Base-by-base conservation (phyloP, 2,113 vertebrate genomes). In the Turdus rufiventris region DNA sequence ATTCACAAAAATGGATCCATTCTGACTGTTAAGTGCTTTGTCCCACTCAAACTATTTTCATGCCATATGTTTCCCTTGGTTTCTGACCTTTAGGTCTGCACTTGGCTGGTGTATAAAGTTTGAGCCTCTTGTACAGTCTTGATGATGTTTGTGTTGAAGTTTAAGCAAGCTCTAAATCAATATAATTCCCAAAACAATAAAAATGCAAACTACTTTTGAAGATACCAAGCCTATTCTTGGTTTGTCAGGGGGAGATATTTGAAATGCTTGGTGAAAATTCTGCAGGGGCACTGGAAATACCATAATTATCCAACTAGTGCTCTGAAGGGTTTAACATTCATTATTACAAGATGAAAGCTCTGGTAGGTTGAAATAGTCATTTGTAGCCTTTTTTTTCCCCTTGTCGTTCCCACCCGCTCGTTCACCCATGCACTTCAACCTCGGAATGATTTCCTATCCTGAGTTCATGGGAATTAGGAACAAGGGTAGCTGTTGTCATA, bases 391-490 rank as follows among this genome's bases (percentile, higher is more conserved):
- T 51, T 77, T 75, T 71, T 53, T 10, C 18, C 19, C 56, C 25
- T 68, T 61, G 82, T 68, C 26, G 77, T 84, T 96, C 93, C 95
- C 95, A 89, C 96, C 95, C 95, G 85, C 97, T 94, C 57, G 2
- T 80, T 96, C 51, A 43, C 92, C 92, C 91, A n/a, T 95, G 91
- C 88, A 93, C 95, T 96, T 74, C 85, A 76, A 66, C 92, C 96
- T 97, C 65, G 4, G 93, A 95, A 79, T 61, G 47, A 70, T 94
- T 97, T 97, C 95, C 95, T 96, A 60, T 85, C 43, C 56, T 10
- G 70, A 91, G 95, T 97, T 95, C 96, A 5, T 98, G 98, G 97
- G 97, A 98, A 97, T 86, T 51, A 25, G 0, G 40, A 88, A 85
- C 95, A 95, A 96, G 96, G 95, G 87, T 91, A 85, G 85, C 85